Evolutionary conservation across 2,888 invertebrate species (phyloP).

Genomic region (Onthophagus sagittarius): DNA sequence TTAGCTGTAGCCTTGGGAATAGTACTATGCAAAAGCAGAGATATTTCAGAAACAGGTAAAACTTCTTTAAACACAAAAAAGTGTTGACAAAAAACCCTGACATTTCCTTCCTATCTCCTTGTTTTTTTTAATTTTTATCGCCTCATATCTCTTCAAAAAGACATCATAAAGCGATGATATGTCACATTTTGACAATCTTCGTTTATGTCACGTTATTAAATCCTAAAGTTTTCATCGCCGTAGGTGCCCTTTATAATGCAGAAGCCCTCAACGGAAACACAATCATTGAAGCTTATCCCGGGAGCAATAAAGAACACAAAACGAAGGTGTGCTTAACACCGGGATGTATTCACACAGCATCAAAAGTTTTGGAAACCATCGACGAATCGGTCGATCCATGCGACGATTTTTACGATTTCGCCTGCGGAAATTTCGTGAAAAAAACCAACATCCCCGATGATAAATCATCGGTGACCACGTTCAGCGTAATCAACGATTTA

Average conservation of each 20-base stretch:
- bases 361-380: constrained; percentile 67
- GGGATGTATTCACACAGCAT: constrained; percentile 80
- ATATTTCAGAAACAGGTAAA: constrained; percentile 24
- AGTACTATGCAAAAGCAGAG: constrained; percentile 45
- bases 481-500: constrained; percentile 71
- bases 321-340: constrained; percentile 62
- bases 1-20: constrained; percentile 60
- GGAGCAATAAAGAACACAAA: constrained; percentile 36
- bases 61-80: too few relatives aligned
- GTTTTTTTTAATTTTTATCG: too few relatives aligned
- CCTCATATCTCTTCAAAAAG: too few relatives aligned
- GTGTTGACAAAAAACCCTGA: not conserved
- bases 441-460: constrained; percentile 75
- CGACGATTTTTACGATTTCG: constrained; percentile 77
- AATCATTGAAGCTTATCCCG: constrained; percentile 31
- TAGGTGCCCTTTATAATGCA: constrained; percentile 37
- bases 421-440: constrained; percentile 69
- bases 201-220: constrained; percentile 18
- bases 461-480: constrained; percentile 72
- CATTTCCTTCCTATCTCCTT: too few relatives aligned
- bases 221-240: constrained; percentile 9
- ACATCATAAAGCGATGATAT: constrained; percentile 14
- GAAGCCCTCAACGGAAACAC: constrained; percentile 37
- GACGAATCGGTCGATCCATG: constrained; percentile 70
- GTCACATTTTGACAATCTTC: constrained; percentile 19